These are phyloP conservation scores for Chrysogorgia sp. DNA, from an alignment of 92 coral and sea anemone genomes.

Conservation along the genomic window DNA sequence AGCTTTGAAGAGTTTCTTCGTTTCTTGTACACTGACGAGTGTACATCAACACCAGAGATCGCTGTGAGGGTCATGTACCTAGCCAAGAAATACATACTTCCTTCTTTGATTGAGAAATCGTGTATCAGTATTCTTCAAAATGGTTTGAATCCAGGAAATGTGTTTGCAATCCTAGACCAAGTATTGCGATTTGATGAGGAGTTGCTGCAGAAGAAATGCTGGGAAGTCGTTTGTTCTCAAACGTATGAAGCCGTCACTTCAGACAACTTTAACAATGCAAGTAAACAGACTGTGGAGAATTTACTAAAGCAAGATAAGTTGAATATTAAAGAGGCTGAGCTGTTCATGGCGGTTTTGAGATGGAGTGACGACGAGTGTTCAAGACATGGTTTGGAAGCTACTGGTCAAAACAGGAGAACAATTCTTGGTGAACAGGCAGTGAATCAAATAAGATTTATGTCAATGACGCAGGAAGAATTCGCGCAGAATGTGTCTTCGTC, in stretches of 20 bases:
- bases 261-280: conserved; percentile 58
- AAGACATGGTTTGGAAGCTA: conserved; percentile 24
- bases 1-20: conserved; percentile 13
- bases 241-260: conserved; percentile 52
- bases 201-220: conserved; percentile 50
- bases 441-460: conserved; percentile 72
- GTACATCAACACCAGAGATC: conserved; percentile 14
- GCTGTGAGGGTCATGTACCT: conserved; percentile 57
- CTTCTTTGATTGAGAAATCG: conserved; percentile 40
- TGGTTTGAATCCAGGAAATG: conserved; percentile 50
- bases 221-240: conserved; percentile 56
- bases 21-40: conserved; percentile 33
- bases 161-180: conserved; percentile 52
- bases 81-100: conserved; percentile 66
- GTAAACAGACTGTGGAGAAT: conserved; percentile 43
- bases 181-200: conserved; percentile 51
- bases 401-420: conserved; percentile 21
- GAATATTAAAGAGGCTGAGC: conserved; percentile 64
- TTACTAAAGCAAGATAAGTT: conserved; percentile 67
- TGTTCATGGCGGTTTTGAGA: conserved; percentile 66
- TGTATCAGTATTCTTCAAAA: conserved; percentile 38
- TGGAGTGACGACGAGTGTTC: conserved; percentile 55
- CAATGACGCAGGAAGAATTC: conserved; percentile 64
- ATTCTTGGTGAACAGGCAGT: conserved; percentile 43
- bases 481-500: conserved; percentile 47